Conservation (phyloP, 2,888 invertebrate species). For the Plutella xylostella region DNA sequence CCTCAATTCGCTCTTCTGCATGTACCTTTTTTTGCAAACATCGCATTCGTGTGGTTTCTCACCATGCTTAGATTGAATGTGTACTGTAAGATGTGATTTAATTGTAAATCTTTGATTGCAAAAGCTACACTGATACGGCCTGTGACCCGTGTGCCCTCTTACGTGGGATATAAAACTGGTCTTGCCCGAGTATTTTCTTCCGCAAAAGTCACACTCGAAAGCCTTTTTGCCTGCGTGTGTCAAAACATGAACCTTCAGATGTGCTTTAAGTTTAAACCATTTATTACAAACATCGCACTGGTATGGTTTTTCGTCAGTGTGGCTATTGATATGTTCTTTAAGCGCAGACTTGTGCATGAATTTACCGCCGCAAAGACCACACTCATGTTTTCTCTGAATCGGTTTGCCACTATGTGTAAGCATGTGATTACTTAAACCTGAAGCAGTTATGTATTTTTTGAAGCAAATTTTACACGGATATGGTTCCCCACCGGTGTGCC, state of each 20-base stretch:
- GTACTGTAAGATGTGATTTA: background rate
- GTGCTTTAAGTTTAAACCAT: slow-evolving; percentile 38
- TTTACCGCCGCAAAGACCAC: slow-evolving; percentile 35
- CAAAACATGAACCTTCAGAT: slow-evolving; percentile 36
- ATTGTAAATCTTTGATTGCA: background rate
- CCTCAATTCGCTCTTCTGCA: background rate
- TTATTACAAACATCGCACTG: slow-evolving; percentile 37
- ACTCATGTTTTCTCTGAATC: too few relatives aligned
- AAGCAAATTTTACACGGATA: too few relatives aligned
- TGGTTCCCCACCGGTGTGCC: too few relatives aligned
- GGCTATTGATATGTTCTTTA: slow-evolving; percentile 43
- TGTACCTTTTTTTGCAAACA: background rate
- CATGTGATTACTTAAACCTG: background rate
- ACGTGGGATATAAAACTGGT: too few relatives aligned
- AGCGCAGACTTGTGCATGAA: slow-evolving; percentile 49
- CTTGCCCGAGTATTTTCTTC: too few relatives aligned
- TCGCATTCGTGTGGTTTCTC: background rate
- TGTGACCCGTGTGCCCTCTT: background rate
- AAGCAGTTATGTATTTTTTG: background rate
- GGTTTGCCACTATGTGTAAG: too few relatives aligned
- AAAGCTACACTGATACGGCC: background rate
- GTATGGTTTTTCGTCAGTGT: slow-evolving; percentile 53
- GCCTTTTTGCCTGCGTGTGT: background rate
- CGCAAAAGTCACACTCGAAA: too few relatives aligned
- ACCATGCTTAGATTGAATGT: background rate